Percentiles rank a stretch among this genome's conserved stretches.
Conservation (phyloP, 2,797 vertebrate species). For the Vultur gryphus region DNA sequence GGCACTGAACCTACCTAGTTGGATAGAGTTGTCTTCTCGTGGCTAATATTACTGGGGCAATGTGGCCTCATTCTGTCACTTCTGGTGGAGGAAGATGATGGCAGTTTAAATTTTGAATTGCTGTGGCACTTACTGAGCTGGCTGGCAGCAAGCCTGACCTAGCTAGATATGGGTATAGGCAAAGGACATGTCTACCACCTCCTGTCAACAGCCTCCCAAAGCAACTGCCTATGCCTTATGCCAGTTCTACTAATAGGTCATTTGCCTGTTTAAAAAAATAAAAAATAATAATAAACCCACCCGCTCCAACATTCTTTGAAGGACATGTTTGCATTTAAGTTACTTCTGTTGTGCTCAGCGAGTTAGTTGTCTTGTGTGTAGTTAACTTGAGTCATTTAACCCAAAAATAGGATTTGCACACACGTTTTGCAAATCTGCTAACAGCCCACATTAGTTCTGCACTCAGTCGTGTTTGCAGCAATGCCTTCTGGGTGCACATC, state of each 20-base stretch:
- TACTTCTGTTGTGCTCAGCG: neutral
- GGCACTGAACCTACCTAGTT: neutral
- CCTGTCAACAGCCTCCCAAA: neutral
- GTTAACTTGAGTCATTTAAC: constrained; percentile 44
- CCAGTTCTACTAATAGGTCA: neutral
- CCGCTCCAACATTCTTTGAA: neutral
- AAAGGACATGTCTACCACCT: neutral
- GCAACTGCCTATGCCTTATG: neutral
- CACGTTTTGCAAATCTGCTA: constrained; percentile 13
- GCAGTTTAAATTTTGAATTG: neutral
- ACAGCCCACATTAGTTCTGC: constrained; percentile 10
- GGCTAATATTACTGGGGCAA: neutral
- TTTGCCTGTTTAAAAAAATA: neutral
- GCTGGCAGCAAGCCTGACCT: neutral
- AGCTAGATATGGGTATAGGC: neutral
- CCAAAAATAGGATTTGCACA: constrained; percentile 52
- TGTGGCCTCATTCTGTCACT: neutral
- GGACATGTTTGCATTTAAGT: neutral
- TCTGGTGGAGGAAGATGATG: neutral
- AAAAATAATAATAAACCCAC: fast-evolving
- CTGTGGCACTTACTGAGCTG: neutral
- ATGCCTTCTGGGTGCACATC: neutral
- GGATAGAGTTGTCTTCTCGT: neutral
- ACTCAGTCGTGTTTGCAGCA: neutral
- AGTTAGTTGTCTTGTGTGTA: neutral